Percentiles rank a stretch among this genome's conserved stretches.
Conservation (phyloP, 2,888 invertebrate genomes). For the Arenicola marina region DNA sequence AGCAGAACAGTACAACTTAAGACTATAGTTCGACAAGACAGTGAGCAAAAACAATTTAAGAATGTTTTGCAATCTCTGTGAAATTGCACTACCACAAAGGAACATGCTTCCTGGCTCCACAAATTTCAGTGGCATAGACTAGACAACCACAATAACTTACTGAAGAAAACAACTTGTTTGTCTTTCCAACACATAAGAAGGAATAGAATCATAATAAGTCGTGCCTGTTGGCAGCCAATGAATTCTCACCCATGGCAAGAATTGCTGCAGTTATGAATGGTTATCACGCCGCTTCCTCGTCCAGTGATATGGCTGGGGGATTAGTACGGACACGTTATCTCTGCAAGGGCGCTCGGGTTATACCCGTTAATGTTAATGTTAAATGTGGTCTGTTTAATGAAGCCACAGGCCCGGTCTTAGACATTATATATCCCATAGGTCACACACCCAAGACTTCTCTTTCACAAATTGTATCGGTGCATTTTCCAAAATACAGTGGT, state of each 20-base stretch:
- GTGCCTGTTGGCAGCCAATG: too few species aligned
- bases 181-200: slow-evolving; percentile 3
- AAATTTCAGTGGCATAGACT: slow-evolving; percentile 23
- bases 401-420: too few species aligned
- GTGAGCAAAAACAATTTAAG: background rate
- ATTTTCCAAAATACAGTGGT: too few species aligned
- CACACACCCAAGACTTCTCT: too few species aligned
- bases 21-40: slow-evolving; percentile 20
- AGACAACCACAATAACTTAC: slow-evolving; percentile 14
- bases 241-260: too few species aligned
- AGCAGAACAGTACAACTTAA: slow-evolving; percentile 16
- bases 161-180: background rate
- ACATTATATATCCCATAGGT: too few species aligned
- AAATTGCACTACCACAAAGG: slow-evolving; percentile 5
- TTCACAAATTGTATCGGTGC: too few species aligned
- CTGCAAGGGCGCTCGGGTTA: slow-evolving; percentile 25
- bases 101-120: slow-evolving; percentile 27
- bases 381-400: slow-evolving; percentile 33
- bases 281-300: too few species aligned
- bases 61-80: slow-evolving; percentile 11
- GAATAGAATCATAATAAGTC: slow-evolving; percentile 4
- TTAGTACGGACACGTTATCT: slow-evolving; percentile 10
- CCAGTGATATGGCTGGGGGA: slow-evolving; percentile 12
- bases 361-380: too few species aligned
- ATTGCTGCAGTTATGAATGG: too few species aligned